These are phyloP conservation scores for Podarcis lilfordi DNA, from an alignment of 2,797 vertebrate species.

Conservation along the genomic window DNA sequence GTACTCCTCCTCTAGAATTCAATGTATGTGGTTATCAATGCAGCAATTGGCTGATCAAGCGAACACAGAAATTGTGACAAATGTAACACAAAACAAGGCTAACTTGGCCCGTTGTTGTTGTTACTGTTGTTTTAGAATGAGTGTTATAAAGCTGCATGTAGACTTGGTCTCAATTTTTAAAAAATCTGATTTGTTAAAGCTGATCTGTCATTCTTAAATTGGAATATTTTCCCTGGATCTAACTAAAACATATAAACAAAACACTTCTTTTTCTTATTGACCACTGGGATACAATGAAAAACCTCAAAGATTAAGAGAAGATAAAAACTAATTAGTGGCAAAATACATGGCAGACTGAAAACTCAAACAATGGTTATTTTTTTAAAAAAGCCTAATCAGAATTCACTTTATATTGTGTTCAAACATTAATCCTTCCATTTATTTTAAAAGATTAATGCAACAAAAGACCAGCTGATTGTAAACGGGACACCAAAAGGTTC, in stretches of 20 bases:
- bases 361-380: constrained; percentile 17
- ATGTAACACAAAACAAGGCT: not conserved
- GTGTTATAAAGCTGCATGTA: constrained; percentile 41
- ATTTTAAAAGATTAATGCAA: constrained; percentile 61
- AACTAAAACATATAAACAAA: constrained; percentile 57
- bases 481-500: constrained; percentile 46
- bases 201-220: constrained; percentile 59
- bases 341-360: constrained; percentile 48
- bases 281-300: constrained; percentile 50
- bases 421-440: constrained; percentile 61
- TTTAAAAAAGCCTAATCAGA: constrained; percentile 2
- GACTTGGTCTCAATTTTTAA: constrained; percentile 23
- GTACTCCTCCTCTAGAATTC: not conserved
- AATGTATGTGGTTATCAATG: not conserved
- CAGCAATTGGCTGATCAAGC: rapidly evolving
- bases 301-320: constrained; percentile 55
- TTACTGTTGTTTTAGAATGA: constrained; percentile 39
- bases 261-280: constrained; percentile 60
- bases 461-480: constrained; percentile 66
- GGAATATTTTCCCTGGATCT: constrained; percentile 44
- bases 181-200: constrained; percentile 51
- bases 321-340: constrained; percentile 48
- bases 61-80: not conserved
- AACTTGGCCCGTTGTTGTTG: not conserved
- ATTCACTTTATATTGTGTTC: constrained; percentile 53